These are phyloP conservation scores for Glandiceps talaboti DNA, from an alignment of 53 echinoderm and acorn worm genomes.

Conservation along the genomic window DNA sequence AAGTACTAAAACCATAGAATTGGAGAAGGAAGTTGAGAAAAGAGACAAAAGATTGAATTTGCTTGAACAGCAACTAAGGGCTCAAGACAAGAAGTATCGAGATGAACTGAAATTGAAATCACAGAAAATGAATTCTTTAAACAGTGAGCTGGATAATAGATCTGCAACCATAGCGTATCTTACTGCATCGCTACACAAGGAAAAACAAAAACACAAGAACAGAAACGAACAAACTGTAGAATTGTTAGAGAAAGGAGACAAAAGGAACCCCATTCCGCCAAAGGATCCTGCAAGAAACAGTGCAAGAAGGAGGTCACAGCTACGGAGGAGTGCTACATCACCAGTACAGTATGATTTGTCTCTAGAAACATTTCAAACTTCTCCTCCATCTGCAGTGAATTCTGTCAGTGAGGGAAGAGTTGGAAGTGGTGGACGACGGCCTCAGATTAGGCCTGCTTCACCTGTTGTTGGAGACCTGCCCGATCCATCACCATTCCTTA, in stretches of 20 bases:
- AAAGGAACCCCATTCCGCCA: conserved; percentile 1
- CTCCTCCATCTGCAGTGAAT: background rate
- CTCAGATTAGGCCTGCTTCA: background rate
- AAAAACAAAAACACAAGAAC: conserved; percentile 41
- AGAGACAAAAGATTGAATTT: conserved; percentile 25
- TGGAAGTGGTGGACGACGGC: background rate
- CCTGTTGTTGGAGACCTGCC: conserved; percentile 6
- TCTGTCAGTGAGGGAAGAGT: background rate
- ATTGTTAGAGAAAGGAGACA: background rate
- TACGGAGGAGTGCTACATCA: background rate
- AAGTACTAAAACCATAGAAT: background rate
- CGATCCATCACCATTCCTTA: conserved; percentile 41
- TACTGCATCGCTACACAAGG: conserved; percentile 77
- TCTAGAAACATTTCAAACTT: background rate
- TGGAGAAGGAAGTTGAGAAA: conserved; percentile 25
- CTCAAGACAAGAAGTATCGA: conserved; percentile 37
- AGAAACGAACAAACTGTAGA: conserved; percentile 13
- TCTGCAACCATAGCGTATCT: conserved; percentile 81
- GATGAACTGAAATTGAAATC: conserved; percentile 50
- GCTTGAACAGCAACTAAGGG: conserved; percentile 58
- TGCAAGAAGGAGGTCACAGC: background rate
- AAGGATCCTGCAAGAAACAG: background rate
- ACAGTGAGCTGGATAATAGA: conserved; percentile 61
- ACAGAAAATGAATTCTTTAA: conserved; percentile 33
- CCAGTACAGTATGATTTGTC: background rate